These are phyloP conservation scores for Numenius arquata DNA, from an alignment of 2,113 vertebrate species.

Conservation along the genomic window DNA sequence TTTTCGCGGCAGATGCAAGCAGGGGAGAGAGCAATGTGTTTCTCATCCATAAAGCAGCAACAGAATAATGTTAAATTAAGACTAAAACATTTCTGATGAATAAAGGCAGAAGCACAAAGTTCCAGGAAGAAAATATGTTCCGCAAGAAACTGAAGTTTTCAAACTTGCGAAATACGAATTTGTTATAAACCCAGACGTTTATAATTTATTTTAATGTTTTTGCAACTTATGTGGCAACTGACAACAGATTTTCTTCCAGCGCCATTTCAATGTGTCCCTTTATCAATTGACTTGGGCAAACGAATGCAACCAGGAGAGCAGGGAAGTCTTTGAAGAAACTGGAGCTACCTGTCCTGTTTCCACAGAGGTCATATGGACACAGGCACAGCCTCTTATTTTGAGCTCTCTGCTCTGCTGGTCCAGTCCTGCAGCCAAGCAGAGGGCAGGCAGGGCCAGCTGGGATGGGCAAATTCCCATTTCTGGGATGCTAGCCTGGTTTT, in stretches of 20 bases:
- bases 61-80: conserved; percentile 27
- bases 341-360: rapidly evolving
- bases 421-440: neutral
- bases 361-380: neutral
- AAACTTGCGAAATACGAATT: neutral
- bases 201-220: neutral
- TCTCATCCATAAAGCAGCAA: neutral
- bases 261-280: neutral
- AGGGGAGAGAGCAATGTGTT: neutral
- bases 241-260: neutral
- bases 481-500: neutral
- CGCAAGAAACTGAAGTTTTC: neutral
- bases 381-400: neutral
- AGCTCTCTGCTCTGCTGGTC: neutral
- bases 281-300: neutral
- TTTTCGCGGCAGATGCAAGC: conserved; percentile 11
- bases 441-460: rapidly evolving
- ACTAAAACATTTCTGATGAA: conserved; percentile 1
- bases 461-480: neutral
- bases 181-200: neutral
- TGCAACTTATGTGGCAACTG: neutral
- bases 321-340: neutral
- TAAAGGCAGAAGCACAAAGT: neutral
- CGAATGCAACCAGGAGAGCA: neutral
- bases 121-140: neutral